Base-by-base conservation (phyloP, 2,113 vertebrate species). In the Prietella phreatophila region DNA sequence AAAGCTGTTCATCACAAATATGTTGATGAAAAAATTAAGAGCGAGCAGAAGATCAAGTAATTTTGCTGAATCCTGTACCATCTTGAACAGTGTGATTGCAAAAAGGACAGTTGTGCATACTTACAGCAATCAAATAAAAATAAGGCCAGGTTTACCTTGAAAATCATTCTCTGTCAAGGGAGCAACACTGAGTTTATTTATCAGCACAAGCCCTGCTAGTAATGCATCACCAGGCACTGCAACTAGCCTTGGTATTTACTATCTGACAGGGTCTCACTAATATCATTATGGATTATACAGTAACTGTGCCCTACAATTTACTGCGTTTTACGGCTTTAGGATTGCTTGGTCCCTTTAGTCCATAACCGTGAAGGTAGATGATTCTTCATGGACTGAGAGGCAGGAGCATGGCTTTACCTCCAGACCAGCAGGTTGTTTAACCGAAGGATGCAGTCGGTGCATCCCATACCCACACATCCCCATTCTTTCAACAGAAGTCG, bases 221-320 rank as follows among this genome's bases (percentile, higher is more conserved):
- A 90, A 91, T 91, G 91, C 91, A 89, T 94, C 92, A 90, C 53
- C 39, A 13, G 85, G 83, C 86, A 87, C 87, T 88, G 83, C 92
- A 89, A 89, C 88, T 58, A 87, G 89, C 87, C 75, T 81, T 92
- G 92, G 92, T 94, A 91, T 96, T 95, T 95, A 95, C 91, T 88
- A 90, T 91, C 91, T 60, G 82, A 86, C 84, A 91, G 84, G 87
- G 87, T 85, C 63, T 53, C 90, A 92, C 93, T 92, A 92, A 93
- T 94, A 92, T 93, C 92, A 90, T 91, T 94, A 95, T 95, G 92
- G 95, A 93, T 94, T 96, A 95, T 95, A 93, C 95, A 89, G 94
- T 95, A 95, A 96, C 96, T 96, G 92, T 93, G 92, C 92, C 94
- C 94, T 91, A 89, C 90, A 94, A 95, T 95, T 96, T 93, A 93